Evolutionary conservation across 2,113 vertebrate species (phyloP).

Genomic region (Odobenus rosmarus): DNA sequence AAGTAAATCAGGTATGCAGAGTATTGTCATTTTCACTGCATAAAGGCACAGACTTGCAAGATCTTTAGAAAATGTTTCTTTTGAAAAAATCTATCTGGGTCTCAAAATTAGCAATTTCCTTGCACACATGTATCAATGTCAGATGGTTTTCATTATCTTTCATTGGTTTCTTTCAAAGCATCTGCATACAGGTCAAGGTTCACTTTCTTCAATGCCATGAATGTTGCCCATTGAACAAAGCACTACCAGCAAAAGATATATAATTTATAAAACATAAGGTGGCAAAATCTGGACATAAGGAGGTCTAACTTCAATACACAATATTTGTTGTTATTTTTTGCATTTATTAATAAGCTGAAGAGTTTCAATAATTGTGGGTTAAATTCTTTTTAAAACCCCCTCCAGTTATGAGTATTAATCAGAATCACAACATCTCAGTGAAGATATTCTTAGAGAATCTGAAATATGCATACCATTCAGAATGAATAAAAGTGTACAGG

Average conservation of each 20-base stretch:
- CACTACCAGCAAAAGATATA: background rate
- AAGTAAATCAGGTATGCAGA: background rate
- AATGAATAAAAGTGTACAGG: background rate
- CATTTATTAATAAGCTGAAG: background rate
- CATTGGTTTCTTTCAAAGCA: background rate
- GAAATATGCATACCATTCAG: background rate
- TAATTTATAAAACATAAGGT: background rate
- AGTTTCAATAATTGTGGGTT: background rate
- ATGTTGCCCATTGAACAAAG: background rate
- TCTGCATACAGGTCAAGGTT: background rate
- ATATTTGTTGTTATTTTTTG: background rate
- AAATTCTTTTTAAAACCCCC: background rate
- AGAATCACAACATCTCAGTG: background rate
- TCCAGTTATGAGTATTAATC: background rate
- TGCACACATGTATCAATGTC: background rate
- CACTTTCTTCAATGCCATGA: background rate
- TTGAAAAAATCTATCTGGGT: background rate
- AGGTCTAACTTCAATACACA: background rate
- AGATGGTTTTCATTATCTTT: background rate
- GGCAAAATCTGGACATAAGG: background rate
- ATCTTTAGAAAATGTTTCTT: background rate
- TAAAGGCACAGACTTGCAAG: background rate
- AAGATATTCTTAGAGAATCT: background rate
- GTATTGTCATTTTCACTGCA: background rate
- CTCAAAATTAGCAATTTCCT: slow-evolving; percentile 20